These are phyloP conservation scores for Tinamus guttatus DNA, from an alignment of 2,113 vertebrate genomes.

Conservation along the genomic window DNA sequence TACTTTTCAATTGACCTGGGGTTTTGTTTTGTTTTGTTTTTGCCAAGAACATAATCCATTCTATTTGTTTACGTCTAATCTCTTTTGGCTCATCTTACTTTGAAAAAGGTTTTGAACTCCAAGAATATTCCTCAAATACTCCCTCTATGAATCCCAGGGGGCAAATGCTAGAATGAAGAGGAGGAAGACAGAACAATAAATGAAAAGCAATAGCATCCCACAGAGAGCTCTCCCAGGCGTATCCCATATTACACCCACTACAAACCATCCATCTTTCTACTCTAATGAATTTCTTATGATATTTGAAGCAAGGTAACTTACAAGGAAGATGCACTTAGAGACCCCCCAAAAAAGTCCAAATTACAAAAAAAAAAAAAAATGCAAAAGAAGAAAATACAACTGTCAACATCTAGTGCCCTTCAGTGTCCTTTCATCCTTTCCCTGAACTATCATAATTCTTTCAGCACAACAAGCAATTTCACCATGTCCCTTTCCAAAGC, in stretches of 20 bases:
- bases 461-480: neutral
- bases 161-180: neutral
- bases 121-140: constrained; percentile 28
- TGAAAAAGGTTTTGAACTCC: constrained; percentile 31
- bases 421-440: neutral
- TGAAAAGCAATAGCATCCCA: neutral
- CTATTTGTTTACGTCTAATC: neutral
- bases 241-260: neutral
- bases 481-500: neutral
- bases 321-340: neutral
- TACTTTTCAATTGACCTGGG: neutral
- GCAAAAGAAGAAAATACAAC: neutral
- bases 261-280: neutral
- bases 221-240: neutral
- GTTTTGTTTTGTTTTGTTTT: neutral
- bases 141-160: neutral
- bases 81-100: constrained; percentile 37
- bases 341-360: neutral
- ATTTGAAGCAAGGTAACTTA: neutral
- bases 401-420: neutral
- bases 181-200: constrained; percentile 11
- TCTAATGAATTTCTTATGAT: neutral
- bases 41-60: constrained; percentile 6
- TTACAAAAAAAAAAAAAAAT: neutral
- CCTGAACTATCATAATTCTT: neutral